Percentiles rank a stretch among this genome's conserved stretches.
Evolutionary conservation across 2,797 vertebrate genomes (phyloP).

Genomic region (Neosalanx taihuensis): DNA sequence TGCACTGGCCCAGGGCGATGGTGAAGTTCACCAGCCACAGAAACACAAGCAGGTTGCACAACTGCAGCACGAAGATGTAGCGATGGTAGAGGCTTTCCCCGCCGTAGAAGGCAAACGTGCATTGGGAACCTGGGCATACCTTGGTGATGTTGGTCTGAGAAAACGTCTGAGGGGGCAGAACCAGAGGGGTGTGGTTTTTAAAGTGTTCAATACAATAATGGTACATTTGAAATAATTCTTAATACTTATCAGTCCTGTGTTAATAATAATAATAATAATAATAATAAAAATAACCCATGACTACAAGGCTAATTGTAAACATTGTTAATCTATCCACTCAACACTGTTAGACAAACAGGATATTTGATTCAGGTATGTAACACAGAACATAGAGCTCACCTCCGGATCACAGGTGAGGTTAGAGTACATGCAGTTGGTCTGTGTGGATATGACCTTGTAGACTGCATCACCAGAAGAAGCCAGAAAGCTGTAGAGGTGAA

Average conservation of each 20-base stretch:
- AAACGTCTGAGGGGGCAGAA: conserved; percentile 79
- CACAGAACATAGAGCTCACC: conserved; percentile 60
- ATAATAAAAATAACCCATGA: background rate
- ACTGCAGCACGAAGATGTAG: conserved; percentile 86
- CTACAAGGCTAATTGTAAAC: background rate
- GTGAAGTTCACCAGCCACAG: conserved; percentile 95
- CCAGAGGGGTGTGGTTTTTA: too few relatives aligned
- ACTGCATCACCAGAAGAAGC: conserved; percentile 88
- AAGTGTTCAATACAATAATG: too few relatives aligned
- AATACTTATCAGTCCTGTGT: background rate
- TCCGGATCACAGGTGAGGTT: conserved; percentile 86
- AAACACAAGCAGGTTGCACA: conserved; percentile 89
- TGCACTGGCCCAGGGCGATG: conserved; percentile 91
- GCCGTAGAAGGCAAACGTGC: conserved; percentile 91
- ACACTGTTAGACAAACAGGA: background rate
- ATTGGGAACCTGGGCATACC: conserved; percentile 83
- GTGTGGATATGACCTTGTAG: conserved; percentile 86
- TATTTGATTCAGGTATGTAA: background rate
- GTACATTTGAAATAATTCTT: background rate
- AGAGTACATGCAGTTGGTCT: conserved; percentile 81
- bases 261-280: background rate
- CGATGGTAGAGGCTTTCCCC: conserved; percentile 86
- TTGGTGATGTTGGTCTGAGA: conserved; percentile 78
- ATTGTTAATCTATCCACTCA: background rate
- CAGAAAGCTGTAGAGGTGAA: conserved; percentile 78